Evolutionary conservation across 2,888 invertebrate genomes (phyloP), one percentile per base, ranked within the genome.

Genomic region (Bugulina stolonifera): DNA sequence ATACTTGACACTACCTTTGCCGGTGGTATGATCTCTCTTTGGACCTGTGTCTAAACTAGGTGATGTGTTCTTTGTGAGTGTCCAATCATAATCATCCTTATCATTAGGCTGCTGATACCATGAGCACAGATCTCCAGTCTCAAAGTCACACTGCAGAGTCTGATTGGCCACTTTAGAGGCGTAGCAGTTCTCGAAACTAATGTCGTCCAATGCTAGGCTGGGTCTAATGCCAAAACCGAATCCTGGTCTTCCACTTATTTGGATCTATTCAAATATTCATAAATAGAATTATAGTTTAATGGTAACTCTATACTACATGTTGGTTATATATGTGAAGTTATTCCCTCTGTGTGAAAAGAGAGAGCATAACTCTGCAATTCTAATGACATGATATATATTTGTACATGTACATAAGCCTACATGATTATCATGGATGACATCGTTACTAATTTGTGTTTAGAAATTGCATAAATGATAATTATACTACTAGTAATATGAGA

Each of bases 21-120:
- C 73, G 1, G 73, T 25, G 22, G 71, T 73, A 52, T 73, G 73
- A 52, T 73, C 73, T 10, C 71, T 43, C 54, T 57, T 35, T 1
- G 73, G 73, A 22, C 73, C 73, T 35, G 71, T 35, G 58, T 52
- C 70, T 27, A 14, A 2, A 25, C 25, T 70, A 2, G 70, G 70
- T 5, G 70, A 54, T 10, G 70, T 43, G 70, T 43, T 70, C 43
- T 70, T 70, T 3, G 70, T 70, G 35, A 70, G 35, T n/a, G 64
- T 72, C 75, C 75, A 75, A 32, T 54, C 69, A 25, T 74, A 73
- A n/a, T 52, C 10, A 52, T 34, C 71, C 18, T 27, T 43, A 52
- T 29, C 25, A 32, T 54, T 70, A 23, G 70, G 43, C 52, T 43
- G 52, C 43, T 70, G 70, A 70, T 43, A 52, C 70, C 70, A 70